A percentile compares a stretch with the other conserved stretches of the same genome.
Evolutionary conservation across 2,113 vertebrate species (phyloP).

Genomic region (Oncorhynchus mykiss): DNA sequence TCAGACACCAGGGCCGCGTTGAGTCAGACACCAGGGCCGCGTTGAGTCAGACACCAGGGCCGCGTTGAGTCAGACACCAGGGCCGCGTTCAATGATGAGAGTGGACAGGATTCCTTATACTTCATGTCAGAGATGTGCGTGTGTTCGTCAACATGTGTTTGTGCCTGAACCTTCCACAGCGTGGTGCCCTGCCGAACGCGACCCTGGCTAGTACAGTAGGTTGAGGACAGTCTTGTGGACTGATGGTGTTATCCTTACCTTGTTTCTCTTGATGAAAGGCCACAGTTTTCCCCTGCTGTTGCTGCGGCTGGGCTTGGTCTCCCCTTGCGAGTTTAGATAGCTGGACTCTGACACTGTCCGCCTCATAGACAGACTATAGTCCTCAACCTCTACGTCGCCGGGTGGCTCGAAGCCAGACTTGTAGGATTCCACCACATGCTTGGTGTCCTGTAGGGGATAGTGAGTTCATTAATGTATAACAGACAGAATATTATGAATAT

Average conservation of each 20-base stretch:
- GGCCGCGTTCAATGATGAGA: too few relatives aligned
- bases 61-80: too few relatives aligned
- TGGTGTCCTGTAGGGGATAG: slow-evolving; percentile 80
- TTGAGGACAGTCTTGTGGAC: too few relatives aligned
- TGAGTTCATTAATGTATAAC: slow-evolving; percentile 1
- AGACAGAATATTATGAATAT: slow-evolving; percentile 4
- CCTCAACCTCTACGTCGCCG: slow-evolving; percentile 90
- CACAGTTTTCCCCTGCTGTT: slow-evolving; percentile 88
- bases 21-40: too few relatives aligned
- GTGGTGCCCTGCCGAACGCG: too few relatives aligned
- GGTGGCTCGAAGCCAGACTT: slow-evolving; percentile 95
- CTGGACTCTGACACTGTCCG: slow-evolving; percentile 89
- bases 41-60: too few relatives aligned
- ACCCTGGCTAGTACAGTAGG: too few relatives aligned
- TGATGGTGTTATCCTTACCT: slow-evolving; percentile 71
- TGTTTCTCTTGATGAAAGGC: slow-evolving; percentile 97
- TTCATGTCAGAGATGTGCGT: too few relatives aligned
- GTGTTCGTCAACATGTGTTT: too few relatives aligned
- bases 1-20: too few relatives aligned
- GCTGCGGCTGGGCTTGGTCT: slow-evolving; percentile 78
- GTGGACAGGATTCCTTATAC: too few relatives aligned
- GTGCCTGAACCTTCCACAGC: too few relatives aligned
- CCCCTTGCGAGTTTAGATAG: slow-evolving; percentile 84
- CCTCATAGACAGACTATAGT: slow-evolving; percentile 89
- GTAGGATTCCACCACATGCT: slow-evolving; percentile 87